Evolutionary conservation across 2,888 invertebrate genomes (phyloP).

Genomic region (Silvanus unidentatus): DNA sequence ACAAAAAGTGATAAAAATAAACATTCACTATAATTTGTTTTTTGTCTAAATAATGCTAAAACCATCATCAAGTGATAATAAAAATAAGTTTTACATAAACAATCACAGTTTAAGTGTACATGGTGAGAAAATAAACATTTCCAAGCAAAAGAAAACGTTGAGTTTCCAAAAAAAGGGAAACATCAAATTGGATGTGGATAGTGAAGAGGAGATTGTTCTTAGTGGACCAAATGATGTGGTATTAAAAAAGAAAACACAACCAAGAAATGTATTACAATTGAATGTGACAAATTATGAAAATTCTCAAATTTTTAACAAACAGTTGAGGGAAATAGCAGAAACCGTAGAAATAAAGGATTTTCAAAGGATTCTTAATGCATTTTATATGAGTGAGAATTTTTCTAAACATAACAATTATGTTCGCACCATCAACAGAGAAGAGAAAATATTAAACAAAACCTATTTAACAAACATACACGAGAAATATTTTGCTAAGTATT

Average conservation of each 20-base stretch:
- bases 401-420: too few relatives aligned
- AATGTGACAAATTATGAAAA: constrained; percentile 39
- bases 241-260: constrained; percentile 4
- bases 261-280: constrained; percentile 15
- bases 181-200: not conserved
- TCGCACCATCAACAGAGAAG: constrained; percentile 42
- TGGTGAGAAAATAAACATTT: constrained; percentile 22
- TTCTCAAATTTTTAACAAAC: constrained; percentile 26
- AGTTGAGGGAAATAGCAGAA: constrained; percentile 53
- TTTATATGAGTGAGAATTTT: constrained; percentile 40
- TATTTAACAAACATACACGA: constrained; percentile 41
- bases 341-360: constrained; percentile 56
- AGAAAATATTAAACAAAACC: not conserved
- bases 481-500: constrained; percentile 52
- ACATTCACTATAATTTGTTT: too few relatives aligned
- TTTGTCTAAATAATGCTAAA: constrained; percentile 20
- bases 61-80: constrained; percentile 17
- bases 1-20: too few relatives aligned
- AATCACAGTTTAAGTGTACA: constrained; percentile 21
- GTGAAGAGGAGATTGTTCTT: too few relatives aligned
- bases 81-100: constrained; percentile 31
- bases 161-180: too few relatives aligned
- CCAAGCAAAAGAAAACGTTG: constrained; percentile 9
- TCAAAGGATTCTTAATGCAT: constrained; percentile 54
- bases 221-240: too few relatives aligned